Evolutionary conservation across 2,113 vertebrate genomes (phyloP).

Genomic region (Tricholaema leucomelas): DNA sequence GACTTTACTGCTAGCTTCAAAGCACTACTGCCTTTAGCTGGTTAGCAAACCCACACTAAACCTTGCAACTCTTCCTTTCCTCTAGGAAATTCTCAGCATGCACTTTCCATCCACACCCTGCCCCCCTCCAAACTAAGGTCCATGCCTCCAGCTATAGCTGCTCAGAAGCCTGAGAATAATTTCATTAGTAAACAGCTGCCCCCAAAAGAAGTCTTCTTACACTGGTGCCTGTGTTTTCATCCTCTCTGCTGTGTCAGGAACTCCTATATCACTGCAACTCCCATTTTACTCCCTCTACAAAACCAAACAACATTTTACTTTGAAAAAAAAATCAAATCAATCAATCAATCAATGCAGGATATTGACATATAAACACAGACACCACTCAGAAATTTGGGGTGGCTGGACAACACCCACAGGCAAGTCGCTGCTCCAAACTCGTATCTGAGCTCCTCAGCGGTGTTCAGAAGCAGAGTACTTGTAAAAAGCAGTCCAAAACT

Average conservation of each 20-base stretch:
- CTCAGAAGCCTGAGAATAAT: background rate
- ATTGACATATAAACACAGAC: background rate
- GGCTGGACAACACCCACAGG: background rate
- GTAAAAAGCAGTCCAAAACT: constrained; percentile 18
- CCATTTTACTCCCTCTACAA: background rate
- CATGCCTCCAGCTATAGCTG: background rate
- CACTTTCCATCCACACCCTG: background rate
- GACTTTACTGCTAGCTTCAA: background rate
- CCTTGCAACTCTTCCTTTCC: background rate
- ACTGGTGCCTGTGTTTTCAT: background rate
- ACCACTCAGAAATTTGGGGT: background rate
- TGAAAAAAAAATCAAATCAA: background rate
- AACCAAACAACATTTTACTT: background rate
- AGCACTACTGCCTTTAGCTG: background rate
- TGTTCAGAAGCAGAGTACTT: constrained; percentile 3
- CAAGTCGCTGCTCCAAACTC: background rate
- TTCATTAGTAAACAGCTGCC: background rate
- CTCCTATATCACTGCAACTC: background rate
- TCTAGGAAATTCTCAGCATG: background rate
- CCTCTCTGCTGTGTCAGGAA: background rate
- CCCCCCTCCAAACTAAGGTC: background rate
- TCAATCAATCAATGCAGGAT: background rate
- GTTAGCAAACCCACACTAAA: background rate
- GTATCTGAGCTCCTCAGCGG: background rate
- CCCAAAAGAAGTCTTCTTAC: background rate